A percentile compares a stretch with the other conserved stretches of the same genome.
These are phyloP conservation scores for Fundulus diaphanus DNA, from an alignment of 2,797 vertebrate species.

Conservation along the genomic window DNA sequence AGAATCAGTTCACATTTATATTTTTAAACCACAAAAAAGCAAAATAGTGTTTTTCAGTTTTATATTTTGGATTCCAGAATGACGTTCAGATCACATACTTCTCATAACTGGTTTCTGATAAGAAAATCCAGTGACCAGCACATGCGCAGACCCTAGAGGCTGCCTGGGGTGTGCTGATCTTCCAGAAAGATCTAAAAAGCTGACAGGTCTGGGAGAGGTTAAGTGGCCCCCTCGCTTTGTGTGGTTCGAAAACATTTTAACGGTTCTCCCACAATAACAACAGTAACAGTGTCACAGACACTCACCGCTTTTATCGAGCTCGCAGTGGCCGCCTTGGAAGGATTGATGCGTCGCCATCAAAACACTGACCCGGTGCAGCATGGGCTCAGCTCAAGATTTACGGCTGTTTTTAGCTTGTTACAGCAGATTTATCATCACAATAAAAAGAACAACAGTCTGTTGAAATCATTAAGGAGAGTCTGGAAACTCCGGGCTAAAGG, in stretches of 20 bases:
- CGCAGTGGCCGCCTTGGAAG: slow-evolving; percentile 53
- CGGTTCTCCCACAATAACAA: slow-evolving; percentile 75
- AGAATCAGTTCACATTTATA: too few relatives aligned
- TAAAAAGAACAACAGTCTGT: slow-evolving; percentile 87
- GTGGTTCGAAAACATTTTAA: slow-evolving; percentile 72
- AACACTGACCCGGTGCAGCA: slow-evolving; percentile 79
- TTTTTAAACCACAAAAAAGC: too few relatives aligned
- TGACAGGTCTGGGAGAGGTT: slow-evolving; percentile 63
- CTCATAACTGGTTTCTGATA: neutral
- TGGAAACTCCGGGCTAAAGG: slow-evolving; percentile 59
- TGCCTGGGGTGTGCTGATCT: slow-evolving; percentile 26
- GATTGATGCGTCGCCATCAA: slow-evolving; percentile 73
- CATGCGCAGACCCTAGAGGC: neutral
- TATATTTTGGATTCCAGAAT: neutral
- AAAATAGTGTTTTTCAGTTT: too few relatives aligned
- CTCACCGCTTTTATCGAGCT: slow-evolving; percentile 72
- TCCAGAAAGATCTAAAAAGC: slow-evolving; percentile 20
- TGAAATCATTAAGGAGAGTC: slow-evolving; percentile 82
- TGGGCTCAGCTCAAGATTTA: slow-evolving; percentile 79
- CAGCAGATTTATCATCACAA: slow-evolving; percentile 88
- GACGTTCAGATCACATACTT: neutral
- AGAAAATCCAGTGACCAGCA: neutral
- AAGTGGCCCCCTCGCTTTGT: slow-evolving; percentile 71
- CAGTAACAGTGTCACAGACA: slow-evolving; percentile 78
- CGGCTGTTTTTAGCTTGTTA: slow-evolving; percentile 87